These are phyloP conservation scores for Nasua narica DNA, from an alignment of 2,797 vertebrate species.

Conservation along the genomic window DNA sequence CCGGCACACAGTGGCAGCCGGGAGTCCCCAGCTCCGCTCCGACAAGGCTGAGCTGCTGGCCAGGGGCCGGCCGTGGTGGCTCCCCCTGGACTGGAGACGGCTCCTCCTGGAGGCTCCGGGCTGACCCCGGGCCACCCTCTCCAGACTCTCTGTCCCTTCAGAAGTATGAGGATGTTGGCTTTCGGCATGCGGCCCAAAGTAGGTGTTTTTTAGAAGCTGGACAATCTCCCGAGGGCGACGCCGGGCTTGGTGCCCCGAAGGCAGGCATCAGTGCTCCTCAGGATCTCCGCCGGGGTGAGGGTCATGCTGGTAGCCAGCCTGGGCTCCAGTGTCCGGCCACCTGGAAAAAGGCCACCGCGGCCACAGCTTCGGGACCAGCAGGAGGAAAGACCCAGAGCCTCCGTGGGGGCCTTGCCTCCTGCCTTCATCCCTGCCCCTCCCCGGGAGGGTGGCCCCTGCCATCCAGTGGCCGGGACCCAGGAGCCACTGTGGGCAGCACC, in stretches of 20 bases:
- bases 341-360: neutral
- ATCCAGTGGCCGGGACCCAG: too few relatives aligned
- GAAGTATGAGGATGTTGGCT: neutral
- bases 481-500: neutral
- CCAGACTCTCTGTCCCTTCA: neutral
- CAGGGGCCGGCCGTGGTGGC: rapidly evolving
- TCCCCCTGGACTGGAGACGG: neutral
- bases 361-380: neutral
- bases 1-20: neutral
- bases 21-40: too few relatives aligned
- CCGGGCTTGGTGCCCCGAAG: neutral
- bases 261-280: neutral
- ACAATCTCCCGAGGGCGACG: neutral
- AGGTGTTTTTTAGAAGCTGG: too few relatives aligned
- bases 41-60: neutral
- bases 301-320: neutral
- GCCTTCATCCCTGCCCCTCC: rapidly evolving
- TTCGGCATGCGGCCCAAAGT: too few relatives aligned
- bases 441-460: too few relatives aligned
- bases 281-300: rapidly evolving
- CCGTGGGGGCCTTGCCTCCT: neutral
- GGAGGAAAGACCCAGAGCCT: too few relatives aligned
- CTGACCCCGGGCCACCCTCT: neutral
- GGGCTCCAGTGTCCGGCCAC: neutral
- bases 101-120: neutral